These are phyloP conservation scores for Calvadosia cruxmelitensis DNA, from an alignment of 30 jellyfish, hydroid and myxozoan genomes.

Conservation along the genomic window DNA sequence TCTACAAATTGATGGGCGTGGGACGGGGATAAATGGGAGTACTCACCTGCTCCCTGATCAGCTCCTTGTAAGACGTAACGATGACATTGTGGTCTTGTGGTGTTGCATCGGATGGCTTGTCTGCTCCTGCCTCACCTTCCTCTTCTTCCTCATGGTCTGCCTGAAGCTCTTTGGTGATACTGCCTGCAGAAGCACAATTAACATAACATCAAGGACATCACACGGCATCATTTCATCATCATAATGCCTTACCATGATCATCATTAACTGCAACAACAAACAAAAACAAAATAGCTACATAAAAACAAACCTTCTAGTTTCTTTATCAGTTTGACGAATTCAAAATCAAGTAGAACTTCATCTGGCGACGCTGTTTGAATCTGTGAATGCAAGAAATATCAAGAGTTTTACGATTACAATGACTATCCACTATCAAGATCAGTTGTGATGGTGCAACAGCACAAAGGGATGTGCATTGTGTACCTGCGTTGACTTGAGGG, in stretches of 20 bases:
- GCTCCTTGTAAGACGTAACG: slow-evolving; percentile 53
- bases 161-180: slow-evolving; percentile 56
- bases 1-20: too few species aligned
- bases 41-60: slow-evolving; percentile 92
- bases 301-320: slow-evolving; percentile 65
- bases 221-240: too few species aligned
- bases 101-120: slow-evolving; percentile 10
- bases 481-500: slow-evolving; percentile 93
- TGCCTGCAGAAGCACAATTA: slow-evolving; percentile 21
- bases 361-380: slow-evolving; percentile 38
- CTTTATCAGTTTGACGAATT: slow-evolving; percentile 72
- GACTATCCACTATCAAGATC: too few species aligned
- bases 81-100: slow-evolving; percentile 66
- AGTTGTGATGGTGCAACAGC: too few species aligned
- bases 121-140: slow-evolving; percentile 11
- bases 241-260: too few species aligned
- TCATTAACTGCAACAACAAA: too few species aligned
- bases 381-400: slow-evolving; percentile 13
- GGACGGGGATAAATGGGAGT: too few species aligned
- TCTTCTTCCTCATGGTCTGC: slow-evolving; percentile 85
- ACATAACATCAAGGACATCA: too few species aligned
- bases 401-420: too few species aligned
- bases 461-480: too few species aligned
- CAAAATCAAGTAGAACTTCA: slow-evolving; percentile 68
- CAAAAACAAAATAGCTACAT: too few species aligned